Evolutionary conservation across 2,888 invertebrate genomes (phyloP).

Genomic region (Pseudococcus viburni): DNA sequence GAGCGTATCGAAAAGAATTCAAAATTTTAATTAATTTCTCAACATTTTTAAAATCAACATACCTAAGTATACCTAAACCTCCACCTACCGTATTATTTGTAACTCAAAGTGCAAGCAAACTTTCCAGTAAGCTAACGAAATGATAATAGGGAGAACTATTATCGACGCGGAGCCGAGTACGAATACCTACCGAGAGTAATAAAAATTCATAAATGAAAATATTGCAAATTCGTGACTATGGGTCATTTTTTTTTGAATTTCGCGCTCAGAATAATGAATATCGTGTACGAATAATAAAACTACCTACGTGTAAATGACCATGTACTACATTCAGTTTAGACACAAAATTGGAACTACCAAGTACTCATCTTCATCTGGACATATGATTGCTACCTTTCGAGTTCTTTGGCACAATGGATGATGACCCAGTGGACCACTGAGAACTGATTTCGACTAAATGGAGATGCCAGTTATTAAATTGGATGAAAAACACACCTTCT

Average conservation of each 20-base stretch:
- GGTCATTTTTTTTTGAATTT: slow-evolving; percentile 27
- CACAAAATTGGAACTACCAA: not conserved
- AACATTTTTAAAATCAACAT: not conserved
- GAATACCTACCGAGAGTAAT: not conserved
- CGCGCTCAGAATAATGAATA: not conserved
- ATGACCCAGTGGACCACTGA: too few species aligned
- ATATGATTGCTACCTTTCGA: too few species aligned
- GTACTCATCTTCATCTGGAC: not conserved
- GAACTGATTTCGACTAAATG: too few species aligned
- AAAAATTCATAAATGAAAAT: slow-evolving; percentile 17
- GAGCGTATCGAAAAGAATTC: slow-evolving; percentile 26
- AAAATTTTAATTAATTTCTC: slow-evolving; percentile 38
- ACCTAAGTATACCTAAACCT: not conserved
- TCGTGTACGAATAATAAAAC: slow-evolving; percentile 10
- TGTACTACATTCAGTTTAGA: slow-evolving; percentile 13
- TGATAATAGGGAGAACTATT: not conserved
- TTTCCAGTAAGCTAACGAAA: not conserved
- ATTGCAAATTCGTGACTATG: slow-evolving; percentile 19
- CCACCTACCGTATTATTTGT: too few species aligned
- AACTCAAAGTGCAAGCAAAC: too few species aligned
- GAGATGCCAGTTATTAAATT: too few species aligned
- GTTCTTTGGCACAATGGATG: too few species aligned
- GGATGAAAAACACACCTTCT: too few species aligned
- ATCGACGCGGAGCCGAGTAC: not conserved
- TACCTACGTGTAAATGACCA: not conserved